Evolutionary conservation across 2,113 vertebrate species (phyloP), one percentile per base, ranked within the genome.

Genomic region (Phycodurus eques): DNA sequence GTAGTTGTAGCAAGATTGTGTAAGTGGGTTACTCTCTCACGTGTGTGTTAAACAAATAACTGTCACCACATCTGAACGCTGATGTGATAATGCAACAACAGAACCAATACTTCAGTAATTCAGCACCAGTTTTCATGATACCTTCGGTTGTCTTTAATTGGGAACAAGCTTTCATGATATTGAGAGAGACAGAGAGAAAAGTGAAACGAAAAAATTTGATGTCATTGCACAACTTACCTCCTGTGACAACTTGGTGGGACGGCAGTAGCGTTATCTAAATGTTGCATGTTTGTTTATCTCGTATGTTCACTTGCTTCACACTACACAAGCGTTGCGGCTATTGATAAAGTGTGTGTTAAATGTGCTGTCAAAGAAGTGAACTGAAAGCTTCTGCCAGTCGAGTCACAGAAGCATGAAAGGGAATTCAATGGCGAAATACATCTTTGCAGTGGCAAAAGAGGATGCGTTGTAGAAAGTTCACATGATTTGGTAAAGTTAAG

Each of bases 211-310:
- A 9, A 11, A 8, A 74, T n/a, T 13, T 39, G 39, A 75, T 61
- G 46, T 64, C 42, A 57, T 71, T 82, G 64, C 75, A 73, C 62
- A 81, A 86, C 63, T 66, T 72, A 61, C 14, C 73, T 15, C 43
- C 22, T 39, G 46, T 68, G 49, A 35, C 35, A 67, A 0, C 43
- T 72, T 59, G 72, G 78, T 67, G 64, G 27, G 49, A 10, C 56
- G 79, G 64, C 47, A 77, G 68, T 15, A 35, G 35, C 15, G 42
- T 71, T 51, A 69, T 54, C 57, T 68, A 31, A 77, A 66, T 59
- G 35, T 3, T 49, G 11, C 59, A 63, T 3, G 13, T 49, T 47
- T 47, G 11, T 22, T 66, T 66, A 66, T 66, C 64, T 66, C 47
- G 44, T 66, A 27, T 14, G 12, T 8, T 47, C n/a, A 64, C 39